phyloP scores from a whole-genome alignment of 2,888 invertebrate genomes.

The Nomada flava region DNA sequence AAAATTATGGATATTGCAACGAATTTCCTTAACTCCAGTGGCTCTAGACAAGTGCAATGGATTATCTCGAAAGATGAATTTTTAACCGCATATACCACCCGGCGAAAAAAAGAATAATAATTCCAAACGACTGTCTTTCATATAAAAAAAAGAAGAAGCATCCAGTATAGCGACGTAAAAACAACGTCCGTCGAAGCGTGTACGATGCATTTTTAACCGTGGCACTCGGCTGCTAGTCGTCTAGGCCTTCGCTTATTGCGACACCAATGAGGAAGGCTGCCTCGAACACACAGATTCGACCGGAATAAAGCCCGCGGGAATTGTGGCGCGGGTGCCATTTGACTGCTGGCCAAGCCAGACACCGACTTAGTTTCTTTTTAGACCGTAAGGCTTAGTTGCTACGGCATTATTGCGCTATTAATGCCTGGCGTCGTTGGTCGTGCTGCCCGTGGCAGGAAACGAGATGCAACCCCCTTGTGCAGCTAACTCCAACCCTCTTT shows the following conservation, averaged over 20 bases:
- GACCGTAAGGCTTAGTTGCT: constrained; percentile 64
- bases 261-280: constrained; percentile 26
- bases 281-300: constrained; percentile 38
- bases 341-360: constrained; percentile 66
- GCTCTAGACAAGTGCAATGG: too few relatives aligned
- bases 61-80: too few relatives aligned
- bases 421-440: constrained; percentile 53
- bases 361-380: constrained; percentile 70
- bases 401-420: constrained; percentile 67
- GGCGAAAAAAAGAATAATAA: too few relatives aligned
- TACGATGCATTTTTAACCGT: constrained; percentile 26
- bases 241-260: constrained; percentile 16
- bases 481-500: not conserved
- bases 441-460: constrained; percentile 34
- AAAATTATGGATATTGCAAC: too few relatives aligned
- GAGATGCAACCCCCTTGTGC: constrained; percentile 20
- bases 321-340: constrained; percentile 63
- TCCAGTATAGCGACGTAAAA: not conserved
- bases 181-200: not conserved
- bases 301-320: constrained; percentile 59
- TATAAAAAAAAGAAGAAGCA: not conserved
- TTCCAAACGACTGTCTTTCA: too few relatives aligned
- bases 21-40: not conserved
- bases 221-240: not conserved
- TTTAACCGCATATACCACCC: too few relatives aligned